phyloP scores from a whole-genome alignment of 2,888 invertebrate species.

The Terebella lapidaria region DNA sequence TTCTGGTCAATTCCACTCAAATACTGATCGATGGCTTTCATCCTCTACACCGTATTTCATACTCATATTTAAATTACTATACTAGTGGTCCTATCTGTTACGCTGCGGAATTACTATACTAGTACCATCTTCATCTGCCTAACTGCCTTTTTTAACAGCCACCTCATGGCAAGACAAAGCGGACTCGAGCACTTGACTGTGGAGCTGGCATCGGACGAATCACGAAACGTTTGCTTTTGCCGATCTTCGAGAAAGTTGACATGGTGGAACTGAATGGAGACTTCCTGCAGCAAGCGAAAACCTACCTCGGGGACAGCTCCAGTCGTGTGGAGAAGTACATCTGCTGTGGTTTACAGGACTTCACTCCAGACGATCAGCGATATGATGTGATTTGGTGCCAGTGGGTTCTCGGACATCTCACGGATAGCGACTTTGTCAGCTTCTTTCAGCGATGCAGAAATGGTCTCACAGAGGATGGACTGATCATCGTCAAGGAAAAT shows the following conservation, averaged over 20 bases:
- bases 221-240: slow-evolving; percentile 75
- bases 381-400: slow-evolving; percentile 97
- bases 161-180: slow-evolving; percentile 31
- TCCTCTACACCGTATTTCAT: too few species aligned
- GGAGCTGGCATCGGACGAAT: slow-evolving; percentile 96
- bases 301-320: slow-evolving; percentile 41
- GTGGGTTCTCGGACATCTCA: slow-evolving; percentile 74
- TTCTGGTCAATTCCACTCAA: too few species aligned
- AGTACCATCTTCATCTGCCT: too few species aligned
- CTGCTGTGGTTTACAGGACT: slow-evolving; percentile 69
- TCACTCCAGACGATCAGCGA: slow-evolving; percentile 65
- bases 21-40: too few species aligned
- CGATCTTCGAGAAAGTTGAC: slow-evolving; percentile 77
- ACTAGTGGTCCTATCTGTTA: too few species aligned
- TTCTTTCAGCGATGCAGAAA: slow-evolving; percentile 59
- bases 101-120: too few species aligned
- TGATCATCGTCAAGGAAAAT: slow-evolving; percentile 94
- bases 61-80: too few species aligned
- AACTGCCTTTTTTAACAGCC: too few species aligned
- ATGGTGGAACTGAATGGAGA: slow-evolving; percentile 83
- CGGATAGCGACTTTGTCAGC: slow-evolving; percentile 73
- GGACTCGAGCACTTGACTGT: slow-evolving; percentile 77
- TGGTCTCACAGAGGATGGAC: slow-evolving; percentile 66
- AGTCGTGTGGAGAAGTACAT: slow-evolving; percentile 39
- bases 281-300: slow-evolving; percentile 69